phyloP scores from a whole-genome alignment of 2,797 vertebrate genomes.

The Acipenser transmontanus region DNA sequence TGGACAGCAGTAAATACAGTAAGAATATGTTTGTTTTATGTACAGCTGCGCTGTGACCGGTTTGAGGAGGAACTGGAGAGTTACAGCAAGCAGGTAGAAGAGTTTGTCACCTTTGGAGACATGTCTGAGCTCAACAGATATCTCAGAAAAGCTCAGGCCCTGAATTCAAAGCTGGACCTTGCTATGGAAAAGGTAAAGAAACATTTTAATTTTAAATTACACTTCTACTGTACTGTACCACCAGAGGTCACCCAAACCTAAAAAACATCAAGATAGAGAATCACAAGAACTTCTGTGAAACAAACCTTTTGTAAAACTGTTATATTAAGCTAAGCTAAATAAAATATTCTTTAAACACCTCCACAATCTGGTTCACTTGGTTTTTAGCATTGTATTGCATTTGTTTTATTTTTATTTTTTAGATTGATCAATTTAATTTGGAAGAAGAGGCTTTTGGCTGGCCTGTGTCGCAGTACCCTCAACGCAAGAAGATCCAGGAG shows the following conservation, averaged over 20 bases:
- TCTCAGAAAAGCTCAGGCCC: conserved; percentile 68
- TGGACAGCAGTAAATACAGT: neutral
- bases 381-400: neutral
- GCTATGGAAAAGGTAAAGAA: conserved; percentile 67
- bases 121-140: conserved; percentile 64
- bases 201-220: too few species aligned
- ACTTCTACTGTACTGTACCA: neutral
- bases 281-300: neutral
- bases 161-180: conserved; percentile 66
- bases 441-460: conserved; percentile 79
- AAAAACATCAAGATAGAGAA: neutral
- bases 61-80: conserved; percentile 73
- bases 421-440: conserved; percentile 75
- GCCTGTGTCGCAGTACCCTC: conserved; percentile 69
- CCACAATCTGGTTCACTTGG: too few species aligned
- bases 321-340: too few species aligned
- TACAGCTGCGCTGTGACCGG: conserved; percentile 59
- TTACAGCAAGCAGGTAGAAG: conserved; percentile 66
- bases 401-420: conserved; percentile 15
- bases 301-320: neutral
- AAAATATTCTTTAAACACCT: too few species aligned
- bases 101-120: conserved; percentile 63
- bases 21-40: conserved; percentile 19
- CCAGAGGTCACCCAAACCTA: neutral
- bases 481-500: conserved; percentile 69